Percentiles rank a stretch among this genome's conserved stretches.
Conservation (phyloP, 1,140 invertebrate genomes). For the Drosophila busckii region DNA sequence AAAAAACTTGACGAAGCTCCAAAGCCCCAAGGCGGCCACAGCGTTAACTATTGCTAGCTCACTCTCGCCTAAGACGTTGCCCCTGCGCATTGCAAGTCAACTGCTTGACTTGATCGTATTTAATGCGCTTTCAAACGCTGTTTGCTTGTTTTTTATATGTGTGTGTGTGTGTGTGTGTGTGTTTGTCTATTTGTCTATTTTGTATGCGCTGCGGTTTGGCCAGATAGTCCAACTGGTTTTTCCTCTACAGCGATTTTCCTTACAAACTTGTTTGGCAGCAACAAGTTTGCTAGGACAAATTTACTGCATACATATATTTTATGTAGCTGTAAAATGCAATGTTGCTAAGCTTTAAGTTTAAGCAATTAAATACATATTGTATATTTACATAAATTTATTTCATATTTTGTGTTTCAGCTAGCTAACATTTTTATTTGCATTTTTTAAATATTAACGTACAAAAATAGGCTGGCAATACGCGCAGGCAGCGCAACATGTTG, state of each 20-base stretch:
- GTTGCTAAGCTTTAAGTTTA: too few relatives aligned
- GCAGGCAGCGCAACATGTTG: slow-evolving; percentile 55
- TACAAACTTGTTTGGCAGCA: slow-evolving; percentile 15
- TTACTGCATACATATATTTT: too few relatives aligned
- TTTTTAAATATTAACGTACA: too few relatives aligned
- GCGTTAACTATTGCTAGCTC: slow-evolving; percentile 8
- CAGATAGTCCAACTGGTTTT: slow-evolving; percentile 67
- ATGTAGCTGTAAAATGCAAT: too few relatives aligned
- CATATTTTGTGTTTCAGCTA: too few relatives aligned
- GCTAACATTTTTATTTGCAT: too few relatives aligned
- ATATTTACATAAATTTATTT: too few relatives aligned
- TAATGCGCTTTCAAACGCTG: slow-evolving; percentile 1
- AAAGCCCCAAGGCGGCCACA: neutral
- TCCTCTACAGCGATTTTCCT: slow-evolving; percentile 39
- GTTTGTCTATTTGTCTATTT: too few relatives aligned
- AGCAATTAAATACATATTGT: too few relatives aligned
- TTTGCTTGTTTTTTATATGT: too few relatives aligned
- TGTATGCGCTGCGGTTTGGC: too few relatives aligned
- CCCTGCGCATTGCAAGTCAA: slow-evolving; percentile 25
- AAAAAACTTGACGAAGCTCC: slow-evolving; percentile 44
- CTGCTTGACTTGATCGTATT: slow-evolving; percentile 29
- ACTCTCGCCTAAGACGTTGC: slow-evolving; percentile 33
- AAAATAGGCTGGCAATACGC: slow-evolving; percentile 42
- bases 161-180: neutral
- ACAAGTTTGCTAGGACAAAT: too few relatives aligned